Conservation (phyloP, 2,888 invertebrate species). For the Pachydiplax longipennis region DNA sequence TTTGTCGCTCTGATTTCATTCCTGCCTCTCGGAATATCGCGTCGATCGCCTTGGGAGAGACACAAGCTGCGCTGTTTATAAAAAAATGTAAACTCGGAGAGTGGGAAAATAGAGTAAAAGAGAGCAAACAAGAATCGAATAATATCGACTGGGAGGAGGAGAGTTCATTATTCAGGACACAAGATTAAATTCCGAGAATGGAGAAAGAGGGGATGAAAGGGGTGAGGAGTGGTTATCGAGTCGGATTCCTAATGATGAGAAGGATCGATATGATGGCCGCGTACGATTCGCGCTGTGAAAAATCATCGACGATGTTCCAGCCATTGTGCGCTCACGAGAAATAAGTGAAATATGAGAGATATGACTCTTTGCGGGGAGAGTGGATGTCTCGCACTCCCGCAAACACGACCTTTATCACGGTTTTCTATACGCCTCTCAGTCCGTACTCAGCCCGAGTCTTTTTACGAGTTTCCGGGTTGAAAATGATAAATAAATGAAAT, state of each 20-base stretch:
- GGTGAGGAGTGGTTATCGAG: neutral
- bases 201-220: neutral
- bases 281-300: neutral
- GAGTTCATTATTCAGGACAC: neutral
- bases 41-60: neutral
- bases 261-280: neutral
- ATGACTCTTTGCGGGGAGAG: too few species aligned
- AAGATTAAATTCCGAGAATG: neutral
- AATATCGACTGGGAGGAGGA: neutral
- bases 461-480: too few species aligned
- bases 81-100: neutral
- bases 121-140: neutral
- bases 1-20: neutral
- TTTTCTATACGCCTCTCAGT: too few species aligned
- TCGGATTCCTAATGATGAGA: neutral
- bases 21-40: neutral
- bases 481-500: too few species aligned
- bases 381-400: too few species aligned
- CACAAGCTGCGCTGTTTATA: neutral
- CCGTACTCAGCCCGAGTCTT: too few species aligned
- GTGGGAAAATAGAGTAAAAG: neutral
- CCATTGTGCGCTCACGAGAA: too few species aligned
- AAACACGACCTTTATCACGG: too few species aligned
- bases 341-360: too few species aligned
- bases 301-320: too few species aligned